Evolutionary conservation across 2,888 invertebrate species (phyloP), one percentile per base, ranked within the genome.

Genomic region (Drosophila pullipes): DNA sequence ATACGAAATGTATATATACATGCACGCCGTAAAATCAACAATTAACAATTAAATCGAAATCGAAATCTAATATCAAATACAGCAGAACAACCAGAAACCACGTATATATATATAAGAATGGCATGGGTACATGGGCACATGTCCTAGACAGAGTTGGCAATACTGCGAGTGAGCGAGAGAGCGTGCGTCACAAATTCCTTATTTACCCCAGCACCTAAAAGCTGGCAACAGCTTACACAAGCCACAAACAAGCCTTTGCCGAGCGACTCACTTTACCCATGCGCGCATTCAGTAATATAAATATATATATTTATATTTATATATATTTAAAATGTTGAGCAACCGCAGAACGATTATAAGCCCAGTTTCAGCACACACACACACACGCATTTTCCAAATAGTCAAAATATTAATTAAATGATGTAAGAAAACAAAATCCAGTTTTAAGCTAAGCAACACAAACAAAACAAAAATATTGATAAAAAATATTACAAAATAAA

Each of bases 1-100:
- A 69, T n/a, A 70, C 63, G 81, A 69, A 54, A 67, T 80, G 74
- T 67, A 72, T 76, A 72, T 76, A 76, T 62, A 65, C 62, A 81
- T 52, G 65, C 72, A 78, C 50, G 39, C 47, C 47, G 47, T 47
- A 25, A 47, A 47, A 47, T 47, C 75, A 75, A 35, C 35, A 35
- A 35, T 39, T 53, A 41, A 69, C 22, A 49, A 49, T 54, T 18
- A 25, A 10, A 28, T n/a, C 39, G 25, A 64, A 67, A n/a, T 58
- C 16, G 2, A 61, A 37, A 31, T n/a, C 16, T 9, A 61, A 37
- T 4, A 67, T 22, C 49, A 57, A 41, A 54, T 47, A 35, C 28
- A 78, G 28, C 44, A 33, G 28, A 44, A 61, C 53, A 49, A 44
- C 22, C 30, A 49, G 22, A 66, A 30, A 41, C n/a, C 13, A 13